A percentile compares a stretch with the other conserved stretches of the same genome.
Conservation (phyloP, 1,140 invertebrate genomes). For the Anoplolepis gracilipes region DNA sequence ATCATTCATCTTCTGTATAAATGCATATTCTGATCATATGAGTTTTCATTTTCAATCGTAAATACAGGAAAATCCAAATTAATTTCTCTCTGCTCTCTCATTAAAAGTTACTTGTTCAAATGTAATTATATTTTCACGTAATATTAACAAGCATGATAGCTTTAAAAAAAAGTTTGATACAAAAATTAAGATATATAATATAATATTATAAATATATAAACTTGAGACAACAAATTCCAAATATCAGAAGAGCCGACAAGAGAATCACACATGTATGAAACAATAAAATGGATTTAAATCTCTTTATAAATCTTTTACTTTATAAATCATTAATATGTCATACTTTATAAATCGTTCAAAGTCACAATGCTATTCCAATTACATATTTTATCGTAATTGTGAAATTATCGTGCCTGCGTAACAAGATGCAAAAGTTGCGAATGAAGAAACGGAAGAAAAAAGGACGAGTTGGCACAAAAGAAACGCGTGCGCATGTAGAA, state of each 20-base stretch:
- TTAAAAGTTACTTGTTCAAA: constrained; percentile 47
- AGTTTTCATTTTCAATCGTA: constrained; percentile 49
- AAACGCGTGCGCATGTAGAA: constrained; percentile 33
- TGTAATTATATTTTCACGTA: constrained; percentile 55
- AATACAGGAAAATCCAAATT: constrained; percentile 55
- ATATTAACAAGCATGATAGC: constrained; percentile 45
- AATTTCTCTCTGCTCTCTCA: constrained; percentile 37
- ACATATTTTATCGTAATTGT: constrained; percentile 29
- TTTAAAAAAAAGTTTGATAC: constrained; percentile 32
- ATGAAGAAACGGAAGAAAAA: constrained; percentile 7
- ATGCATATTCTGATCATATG: constrained; percentile 21
- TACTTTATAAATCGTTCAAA: constrained; percentile 23
- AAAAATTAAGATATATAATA: constrained; percentile 15
- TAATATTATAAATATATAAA: background rate
- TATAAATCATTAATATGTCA: constrained; percentile 32
- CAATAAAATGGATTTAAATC: background rate
- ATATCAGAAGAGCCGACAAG: background rate
- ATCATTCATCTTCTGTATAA: constrained; percentile 22
- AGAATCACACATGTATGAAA: background rate
- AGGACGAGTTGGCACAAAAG: constrained; percentile 5
- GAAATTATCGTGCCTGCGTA: constrained; percentile 24
- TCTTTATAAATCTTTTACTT: constrained; percentile 16
- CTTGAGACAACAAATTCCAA: background rate
- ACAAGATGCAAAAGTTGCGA: constrained; percentile 28
- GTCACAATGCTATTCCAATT: background rate